These are phyloP conservation scores for Cepaea hortensis DNA, from an alignment of 2,888 invertebrate genomes.

Conservation along the genomic window DNA sequence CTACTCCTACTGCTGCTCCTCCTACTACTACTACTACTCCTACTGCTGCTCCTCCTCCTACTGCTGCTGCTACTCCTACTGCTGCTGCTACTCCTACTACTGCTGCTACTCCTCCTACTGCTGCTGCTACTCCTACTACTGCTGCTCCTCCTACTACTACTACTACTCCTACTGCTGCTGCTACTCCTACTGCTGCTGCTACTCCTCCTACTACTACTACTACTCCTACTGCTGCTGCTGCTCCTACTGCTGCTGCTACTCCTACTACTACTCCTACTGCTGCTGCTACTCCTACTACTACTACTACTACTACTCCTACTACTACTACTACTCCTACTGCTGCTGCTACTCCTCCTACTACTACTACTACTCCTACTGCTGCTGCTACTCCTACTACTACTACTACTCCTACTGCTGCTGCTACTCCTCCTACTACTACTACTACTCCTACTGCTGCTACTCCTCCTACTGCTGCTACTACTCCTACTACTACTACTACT, in stretches of 20 bases:
- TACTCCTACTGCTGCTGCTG: conserved; percentile 2
- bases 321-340: too few relatives aligned
- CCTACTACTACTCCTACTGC: not conserved
- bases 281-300: not conserved
- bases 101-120: conserved; percentile 39
- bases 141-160: not conserved
- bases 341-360: conserved; percentile 14
- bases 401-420: too few relatives aligned
- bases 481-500: conserved; percentile 27
- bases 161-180: conserved; percentile 37
- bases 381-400: not conserved
- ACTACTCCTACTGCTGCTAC: conserved; percentile 33
- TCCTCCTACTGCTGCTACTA: conserved; percentile 15
- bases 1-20: not conserved
- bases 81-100: conserved; percentile 20
- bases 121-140: not conserved
- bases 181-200: conserved; percentile 18
- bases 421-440: not conserved
- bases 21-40: too few relatives aligned
- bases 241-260: too few relatives aligned
- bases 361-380: conserved; percentile 41
- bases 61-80: conserved; percentile 33
- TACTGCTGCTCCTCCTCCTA: not conserved
- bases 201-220: conserved; percentile 22
- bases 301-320: conserved; percentile 38